Percentiles rank a stretch among this genome's conserved stretches.
Evolutionary conservation across 1,140 invertebrate genomes (phyloP).

Genomic region (Solenopsis fugax): DNA sequence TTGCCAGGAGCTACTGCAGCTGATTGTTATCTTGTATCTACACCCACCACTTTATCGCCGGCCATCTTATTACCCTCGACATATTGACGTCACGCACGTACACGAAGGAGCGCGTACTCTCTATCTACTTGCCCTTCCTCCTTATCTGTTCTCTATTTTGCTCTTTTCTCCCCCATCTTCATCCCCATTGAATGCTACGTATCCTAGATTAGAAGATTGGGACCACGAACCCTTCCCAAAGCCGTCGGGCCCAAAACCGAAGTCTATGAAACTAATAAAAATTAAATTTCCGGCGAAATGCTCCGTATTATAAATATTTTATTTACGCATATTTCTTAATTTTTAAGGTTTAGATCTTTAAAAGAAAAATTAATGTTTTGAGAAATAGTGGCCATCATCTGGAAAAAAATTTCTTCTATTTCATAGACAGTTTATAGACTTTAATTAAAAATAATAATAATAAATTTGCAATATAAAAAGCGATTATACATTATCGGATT

Average conservation of each 20-base stretch:
- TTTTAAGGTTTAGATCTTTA: neutral
- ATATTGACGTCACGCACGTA: conserved; percentile 86
- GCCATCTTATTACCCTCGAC: conserved; percentile 86
- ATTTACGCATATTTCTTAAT: neutral
- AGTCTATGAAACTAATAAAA: conserved; percentile 1
- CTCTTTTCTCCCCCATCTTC: conserved; percentile 18
- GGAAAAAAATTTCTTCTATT: neutral
- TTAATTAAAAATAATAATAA: neutral
- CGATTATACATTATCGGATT: neutral
- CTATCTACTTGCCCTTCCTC: conserved; percentile 34
- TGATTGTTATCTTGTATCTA: conserved; percentile 87
- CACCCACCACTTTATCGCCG: conserved; percentile 86
- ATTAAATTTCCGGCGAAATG: neutral
- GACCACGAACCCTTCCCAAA: neutral
- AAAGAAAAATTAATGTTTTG: neutral
- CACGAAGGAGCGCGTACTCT: conserved; percentile 72
- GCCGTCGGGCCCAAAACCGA: neutral
- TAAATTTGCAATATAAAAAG: conserved; percentile 10
- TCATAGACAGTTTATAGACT: neutral
- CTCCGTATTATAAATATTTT: neutral
- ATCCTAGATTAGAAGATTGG: conserved; percentile 25
- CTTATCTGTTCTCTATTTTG: conserved; percentile 11
- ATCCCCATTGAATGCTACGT: conserved; percentile 25
- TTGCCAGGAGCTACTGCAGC: conserved; percentile 86
- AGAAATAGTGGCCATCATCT: neutral